Conservation (phyloP, 1,140 invertebrate genomes). For the Macrosteles quadrilineatus region DNA sequence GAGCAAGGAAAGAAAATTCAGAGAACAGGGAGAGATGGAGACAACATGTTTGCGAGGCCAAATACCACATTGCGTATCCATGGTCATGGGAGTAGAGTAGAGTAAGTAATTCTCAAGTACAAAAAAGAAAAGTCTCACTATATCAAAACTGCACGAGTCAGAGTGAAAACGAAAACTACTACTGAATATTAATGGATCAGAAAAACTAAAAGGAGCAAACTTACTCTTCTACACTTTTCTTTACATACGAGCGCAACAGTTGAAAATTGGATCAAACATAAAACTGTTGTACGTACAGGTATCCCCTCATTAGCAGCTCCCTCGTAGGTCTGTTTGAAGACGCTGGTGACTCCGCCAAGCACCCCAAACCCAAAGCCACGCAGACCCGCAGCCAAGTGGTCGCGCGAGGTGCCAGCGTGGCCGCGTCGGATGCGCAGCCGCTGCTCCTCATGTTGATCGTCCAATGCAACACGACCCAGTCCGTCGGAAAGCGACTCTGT, state of each 20-base stretch:
- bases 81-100: too few species aligned
- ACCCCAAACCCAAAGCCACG: slow-evolving; percentile 93
- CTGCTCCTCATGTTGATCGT: slow-evolving; percentile 86
- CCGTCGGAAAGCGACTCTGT: slow-evolving; percentile 88
- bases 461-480: slow-evolving; percentile 83
- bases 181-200: too few species aligned
- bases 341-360: slow-evolving; percentile 87
- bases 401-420: slow-evolving; percentile 59
- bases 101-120: too few species aligned
- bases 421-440: slow-evolving; percentile 73
- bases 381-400: slow-evolving; percentile 87
- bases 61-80: too few species aligned
- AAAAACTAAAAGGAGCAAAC: neutral
- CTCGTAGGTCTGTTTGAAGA: slow-evolving; percentile 90
- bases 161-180: too few species aligned
- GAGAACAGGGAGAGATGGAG: too few species aligned
- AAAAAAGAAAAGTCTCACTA: too few species aligned
- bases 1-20: too few species aligned
- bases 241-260: slow-evolving; percentile 8
- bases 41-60: too few species aligned
- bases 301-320: slow-evolving; percentile 85
- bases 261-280: slow-evolving; percentile 44
- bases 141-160: too few species aligned
- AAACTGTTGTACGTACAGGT: slow-evolving; percentile 60
- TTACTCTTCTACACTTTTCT: neutral